Base-by-base conservation (phyloP, 2,797 vertebrate genomes). In the Gobionotothen gibberifrons region DNA sequence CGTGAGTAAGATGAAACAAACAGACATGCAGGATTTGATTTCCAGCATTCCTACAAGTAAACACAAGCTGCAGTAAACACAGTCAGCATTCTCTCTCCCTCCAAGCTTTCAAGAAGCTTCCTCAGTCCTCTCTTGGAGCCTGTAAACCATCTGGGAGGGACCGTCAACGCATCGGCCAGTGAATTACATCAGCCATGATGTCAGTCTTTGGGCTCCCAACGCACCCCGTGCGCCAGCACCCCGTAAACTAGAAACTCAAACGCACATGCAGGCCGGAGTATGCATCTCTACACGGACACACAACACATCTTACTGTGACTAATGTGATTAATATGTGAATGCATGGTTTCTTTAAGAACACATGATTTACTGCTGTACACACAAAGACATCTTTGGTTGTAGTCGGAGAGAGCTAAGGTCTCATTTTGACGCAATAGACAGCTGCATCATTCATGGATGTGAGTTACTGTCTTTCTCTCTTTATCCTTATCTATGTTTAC, bases 171-270 rank as follows among this genome's bases (percentile, higher is more conserved):
- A 69, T 57, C 9, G 13, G 84, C 88, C 87, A 88, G 69, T 48
- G 53, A 72, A 90, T 93, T 79, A 91, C 83, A 90, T 93, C 89
- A 92, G 69, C 69, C 57, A 83, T 94, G 87, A 92, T 86, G 90
- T 93, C 90, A 93, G 85, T 44, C 74, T 76, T 69, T 78, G 70
- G 66, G 63, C 72, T 82, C 40, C 65, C 83, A 56, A 54, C 76
- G 81, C 75, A 78, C 48, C 75, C 55, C 22, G 47, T 53, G 43
- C 26, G 51, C 78, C 60, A 68, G 84, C 89, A 69, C 72, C 78
- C 82, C 76, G 72, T 63, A 85, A 65, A 69, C 53, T 4, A 60
- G 39, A 49, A 52, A 54, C 40, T 2, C 54, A 42, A 49, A 57
- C 57, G 72, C 76, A 73, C 43, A 71, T 42, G 26, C 63, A 65